phyloP scores from a whole-genome alignment of 2,113 vertebrate genomes.

The Caretta caretta region DNA sequence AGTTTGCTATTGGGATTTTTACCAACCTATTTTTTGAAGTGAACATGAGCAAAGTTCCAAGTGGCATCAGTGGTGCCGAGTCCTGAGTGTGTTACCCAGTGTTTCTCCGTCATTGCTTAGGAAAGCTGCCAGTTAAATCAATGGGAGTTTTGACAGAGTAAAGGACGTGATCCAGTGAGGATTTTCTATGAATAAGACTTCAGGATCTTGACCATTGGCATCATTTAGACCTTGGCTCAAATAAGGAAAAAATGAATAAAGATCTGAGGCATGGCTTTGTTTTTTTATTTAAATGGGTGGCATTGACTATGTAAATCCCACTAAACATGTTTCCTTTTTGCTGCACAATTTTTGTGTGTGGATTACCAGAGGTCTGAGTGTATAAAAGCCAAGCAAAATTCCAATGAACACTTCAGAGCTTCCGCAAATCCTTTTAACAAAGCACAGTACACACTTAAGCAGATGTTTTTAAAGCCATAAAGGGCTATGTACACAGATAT shows the following conservation, averaged over 20 bases:
- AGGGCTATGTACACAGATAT: neutral
- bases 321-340: neutral
- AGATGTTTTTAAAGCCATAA: neutral
- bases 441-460: neutral
- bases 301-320: neutral
- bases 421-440: neutral
- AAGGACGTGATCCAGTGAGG: neutral
- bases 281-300: neutral
- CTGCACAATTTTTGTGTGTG: neutral
- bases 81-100: neutral
- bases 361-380: neutral
- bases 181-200: neutral
- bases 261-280: neutral
- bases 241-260: neutral
- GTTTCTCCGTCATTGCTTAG: neutral
- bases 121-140: neutral
- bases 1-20: neutral
- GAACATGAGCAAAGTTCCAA: neutral
- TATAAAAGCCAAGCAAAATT: neutral
- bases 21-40: neutral
- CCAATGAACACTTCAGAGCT: neutral
- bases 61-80: rapidly evolving
- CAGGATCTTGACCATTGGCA: neutral
- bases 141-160: neutral
- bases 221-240: neutral